Conservation (phyloP, 2,888 invertebrate genomes). For the Teleiodes luculella region DNA sequence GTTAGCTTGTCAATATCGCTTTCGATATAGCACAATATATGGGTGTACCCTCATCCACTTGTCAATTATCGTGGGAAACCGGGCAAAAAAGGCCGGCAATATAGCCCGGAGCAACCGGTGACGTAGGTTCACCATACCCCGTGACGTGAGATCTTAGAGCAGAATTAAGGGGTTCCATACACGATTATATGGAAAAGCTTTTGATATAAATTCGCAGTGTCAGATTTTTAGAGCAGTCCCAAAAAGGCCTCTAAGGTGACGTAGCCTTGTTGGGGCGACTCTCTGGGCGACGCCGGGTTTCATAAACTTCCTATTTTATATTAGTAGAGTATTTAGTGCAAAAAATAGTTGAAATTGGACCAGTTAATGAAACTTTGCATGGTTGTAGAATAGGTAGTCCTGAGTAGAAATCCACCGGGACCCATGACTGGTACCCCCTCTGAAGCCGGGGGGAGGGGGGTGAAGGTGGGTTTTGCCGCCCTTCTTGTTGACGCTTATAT, state of each 20-base stretch:
- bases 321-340: no score
- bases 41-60: conserved; percentile 56
- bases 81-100: conserved; percentile 25
- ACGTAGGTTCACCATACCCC: conserved; percentile 32
- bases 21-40: conserved; percentile 22
- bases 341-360: no score
- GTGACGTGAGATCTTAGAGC: not conserved
- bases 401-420: no score
- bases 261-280: not conserved
- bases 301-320: no score
- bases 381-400: no score
- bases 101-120: conserved; percentile 31
- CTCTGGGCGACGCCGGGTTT: not conserved
- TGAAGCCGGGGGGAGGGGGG: no score
- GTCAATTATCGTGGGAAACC: conserved; percentile 56
- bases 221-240: not conserved
- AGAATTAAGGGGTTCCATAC: not conserved
- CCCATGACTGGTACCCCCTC: no score
- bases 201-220: not conserved
- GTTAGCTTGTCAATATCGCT: conserved; percentile 37
- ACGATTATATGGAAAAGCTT: not conserved
- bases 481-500: no score
- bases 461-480: no score
- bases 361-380: no score
- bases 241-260: not conserved